phyloP scores from a whole-genome alignment of 2,888 invertebrate species.

The Fragum whitleyi region DNA sequence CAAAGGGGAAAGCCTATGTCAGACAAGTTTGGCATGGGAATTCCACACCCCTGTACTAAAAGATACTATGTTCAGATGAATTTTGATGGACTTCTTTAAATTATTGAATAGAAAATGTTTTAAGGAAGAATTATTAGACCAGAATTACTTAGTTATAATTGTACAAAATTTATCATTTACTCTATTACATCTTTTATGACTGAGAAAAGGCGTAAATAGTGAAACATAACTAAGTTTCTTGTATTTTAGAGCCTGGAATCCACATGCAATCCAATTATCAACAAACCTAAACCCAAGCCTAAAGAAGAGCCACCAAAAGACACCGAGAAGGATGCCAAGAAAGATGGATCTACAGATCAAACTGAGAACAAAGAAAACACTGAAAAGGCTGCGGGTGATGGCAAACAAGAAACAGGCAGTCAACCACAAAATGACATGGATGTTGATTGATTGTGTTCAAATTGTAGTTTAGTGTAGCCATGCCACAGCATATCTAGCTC shows the following conservation, averaged over 20 bases:
- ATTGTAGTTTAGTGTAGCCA: not conserved
- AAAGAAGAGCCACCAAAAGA: constrained; percentile 90
- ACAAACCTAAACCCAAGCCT: constrained; percentile 96
- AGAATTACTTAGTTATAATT: too few relatives aligned
- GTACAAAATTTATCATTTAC: too few relatives aligned
- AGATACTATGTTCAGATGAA: too few relatives aligned
- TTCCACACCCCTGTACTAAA: too few relatives aligned
- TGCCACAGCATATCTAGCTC: not conserved
- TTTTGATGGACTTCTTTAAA: too few relatives aligned
- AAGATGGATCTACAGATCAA: constrained; percentile 34
- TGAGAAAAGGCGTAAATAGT: too few relatives aligned
- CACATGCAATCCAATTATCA: constrained; percentile 90
- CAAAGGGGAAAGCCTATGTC: too few relatives aligned
- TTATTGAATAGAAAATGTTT: too few relatives aligned
- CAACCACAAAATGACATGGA: constrained; percentile 76
- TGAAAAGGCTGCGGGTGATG: constrained; percentile 42
- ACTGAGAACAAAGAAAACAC: constrained; percentile 42
- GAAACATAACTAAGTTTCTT: too few relatives aligned
- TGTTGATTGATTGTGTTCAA: constrained; percentile 74
- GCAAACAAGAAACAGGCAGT: constrained; percentile 45
- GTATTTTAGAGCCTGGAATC: constrained; percentile 87
- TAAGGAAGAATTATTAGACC: too few relatives aligned
- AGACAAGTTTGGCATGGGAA: too few relatives aligned
- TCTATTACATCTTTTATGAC: too few relatives aligned
- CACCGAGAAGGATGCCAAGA: constrained; percentile 47